Conservation (phyloP, 2,797 vertebrate species). For the Hippocampus kuda region DNA sequence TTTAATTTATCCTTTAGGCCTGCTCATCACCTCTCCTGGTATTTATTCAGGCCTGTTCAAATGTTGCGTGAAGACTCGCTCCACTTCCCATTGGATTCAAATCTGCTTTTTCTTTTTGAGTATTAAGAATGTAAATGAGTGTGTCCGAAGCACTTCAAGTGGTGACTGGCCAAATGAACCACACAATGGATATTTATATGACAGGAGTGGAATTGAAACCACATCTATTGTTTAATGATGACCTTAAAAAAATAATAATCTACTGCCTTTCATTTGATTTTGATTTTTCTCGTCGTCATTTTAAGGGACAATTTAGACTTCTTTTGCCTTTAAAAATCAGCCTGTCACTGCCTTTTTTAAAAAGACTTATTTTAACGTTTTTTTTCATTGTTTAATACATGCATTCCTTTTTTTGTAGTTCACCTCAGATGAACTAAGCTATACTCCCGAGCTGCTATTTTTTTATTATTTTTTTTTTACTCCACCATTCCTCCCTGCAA, state of each 20-base stretch:
- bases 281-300: conserved; percentile 40
- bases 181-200: conserved; percentile 50
- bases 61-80: conserved; percentile 36
- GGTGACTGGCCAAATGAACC: conserved; percentile 48
- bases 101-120: conserved; percentile 57
- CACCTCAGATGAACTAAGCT: conserved; percentile 64
- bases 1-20: conserved; percentile 36
- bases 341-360: conserved; percentile 64
- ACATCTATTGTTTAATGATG: neutral
- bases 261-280: conserved; percentile 5
- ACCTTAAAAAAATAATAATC: conserved; percentile 19
- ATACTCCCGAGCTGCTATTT: conserved; percentile 73
- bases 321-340: conserved; percentile 49
- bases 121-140: conserved; percentile 71
- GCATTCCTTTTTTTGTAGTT: conserved; percentile 48
- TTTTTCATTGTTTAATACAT: conserved; percentile 43
- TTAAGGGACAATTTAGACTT: conserved; percentile 30
- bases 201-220: conserved; percentile 32
- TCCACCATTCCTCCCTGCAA: conserved; percentile 48
- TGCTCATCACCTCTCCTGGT: conserved; percentile 41
- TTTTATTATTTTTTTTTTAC: conserved; percentile 6
- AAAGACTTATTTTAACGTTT: conserved; percentile 24
- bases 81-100: conserved; percentile 24
- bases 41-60: conserved; percentile 63
- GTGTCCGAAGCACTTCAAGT: conserved; percentile 73